These are phyloP conservation scores for Miniopterus natalensis DNA, from an alignment of 2,113 vertebrate genomes.

Conservation along the genomic window DNA sequence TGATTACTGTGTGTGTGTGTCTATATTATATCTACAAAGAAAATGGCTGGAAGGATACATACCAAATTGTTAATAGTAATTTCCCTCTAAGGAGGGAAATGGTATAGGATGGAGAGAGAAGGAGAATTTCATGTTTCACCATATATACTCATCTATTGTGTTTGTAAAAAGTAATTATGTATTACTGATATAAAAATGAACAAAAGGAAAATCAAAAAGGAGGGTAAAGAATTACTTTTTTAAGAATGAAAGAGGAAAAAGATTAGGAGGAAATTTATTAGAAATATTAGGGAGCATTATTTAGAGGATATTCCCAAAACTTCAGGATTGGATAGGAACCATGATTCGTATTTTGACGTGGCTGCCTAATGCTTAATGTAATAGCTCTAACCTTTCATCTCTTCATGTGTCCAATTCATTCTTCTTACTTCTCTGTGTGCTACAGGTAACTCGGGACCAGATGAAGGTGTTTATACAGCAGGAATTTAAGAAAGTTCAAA, in stretches of 20 bases:
- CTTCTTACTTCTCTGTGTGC: neutral
- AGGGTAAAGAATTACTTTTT: constrained; percentile 20
- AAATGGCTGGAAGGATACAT: neutral
- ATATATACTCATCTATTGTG: neutral
- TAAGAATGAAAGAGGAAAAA: constrained; percentile 51
- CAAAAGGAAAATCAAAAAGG: neutral
- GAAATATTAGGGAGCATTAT: neutral
- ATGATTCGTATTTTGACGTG: neutral
- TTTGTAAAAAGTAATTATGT: neutral
- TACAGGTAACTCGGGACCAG: constrained; percentile 85
- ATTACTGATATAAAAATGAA: constrained; percentile 23
- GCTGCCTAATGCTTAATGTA: neutral
- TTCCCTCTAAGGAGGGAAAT: neutral
- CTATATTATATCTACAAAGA: neutral
- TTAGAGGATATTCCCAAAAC: neutral
- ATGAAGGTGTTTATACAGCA: constrained; percentile 90
- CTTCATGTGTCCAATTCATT: neutral
- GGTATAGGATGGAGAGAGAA: neutral
- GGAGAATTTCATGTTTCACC: constrained; percentile 16
- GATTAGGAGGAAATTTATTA: constrained; percentile 42
- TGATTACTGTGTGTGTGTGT: neutral
- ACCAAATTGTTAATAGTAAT: constrained; percentile 49
- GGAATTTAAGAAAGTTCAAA: constrained; percentile 91
- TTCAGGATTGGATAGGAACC: neutral
- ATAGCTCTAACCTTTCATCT: neutral